Evolutionary conservation across 1,140 invertebrate species (phyloP).

Genomic region (Sycobia sp.): DNA sequence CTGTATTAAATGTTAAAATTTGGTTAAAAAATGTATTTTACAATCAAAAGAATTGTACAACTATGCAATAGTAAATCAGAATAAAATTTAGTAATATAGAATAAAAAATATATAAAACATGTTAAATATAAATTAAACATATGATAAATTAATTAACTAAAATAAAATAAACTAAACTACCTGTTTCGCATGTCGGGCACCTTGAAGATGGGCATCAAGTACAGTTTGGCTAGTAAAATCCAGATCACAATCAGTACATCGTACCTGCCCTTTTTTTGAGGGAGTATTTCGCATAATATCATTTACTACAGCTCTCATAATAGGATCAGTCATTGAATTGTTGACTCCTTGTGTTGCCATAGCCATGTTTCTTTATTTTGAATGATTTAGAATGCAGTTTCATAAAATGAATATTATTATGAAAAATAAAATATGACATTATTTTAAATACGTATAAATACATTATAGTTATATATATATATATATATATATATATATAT

Average conservation of each 20-base stretch:
- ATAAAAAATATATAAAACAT: slow-evolving; percentile 1
- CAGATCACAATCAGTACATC: slow-evolving; percentile 61
- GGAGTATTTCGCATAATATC: slow-evolving; percentile 64
- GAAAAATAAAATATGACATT: no score
- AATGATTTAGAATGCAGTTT: no score
- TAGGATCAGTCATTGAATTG: slow-evolving; percentile 50
- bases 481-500: no score
- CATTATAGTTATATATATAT: no score
- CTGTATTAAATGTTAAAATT: slow-evolving; percentile 33
- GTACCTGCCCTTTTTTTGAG: slow-evolving; percentile 57
- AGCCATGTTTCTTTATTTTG: slow-evolving; percentile 23
- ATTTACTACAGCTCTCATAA: slow-evolving; percentile 63
- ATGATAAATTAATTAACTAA: no score
- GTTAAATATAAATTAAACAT: no score
- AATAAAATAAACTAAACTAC: no score
- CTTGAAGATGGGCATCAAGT: slow-evolving; percentile 61
- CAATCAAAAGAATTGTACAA: no score
- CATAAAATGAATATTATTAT: no score
- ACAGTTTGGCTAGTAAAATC: slow-evolving; percentile 62
- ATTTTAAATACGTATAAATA: no score
- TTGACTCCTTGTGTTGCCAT: neutral
- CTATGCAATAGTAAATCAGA: neutral
- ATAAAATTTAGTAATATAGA: slow-evolving; percentile 13
- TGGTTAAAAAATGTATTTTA: no score
- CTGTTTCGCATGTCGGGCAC: slow-evolving; percentile 63